Conservation (phyloP, 2,113 vertebrate species). For the Emydocephalus ijimae region DNA sequence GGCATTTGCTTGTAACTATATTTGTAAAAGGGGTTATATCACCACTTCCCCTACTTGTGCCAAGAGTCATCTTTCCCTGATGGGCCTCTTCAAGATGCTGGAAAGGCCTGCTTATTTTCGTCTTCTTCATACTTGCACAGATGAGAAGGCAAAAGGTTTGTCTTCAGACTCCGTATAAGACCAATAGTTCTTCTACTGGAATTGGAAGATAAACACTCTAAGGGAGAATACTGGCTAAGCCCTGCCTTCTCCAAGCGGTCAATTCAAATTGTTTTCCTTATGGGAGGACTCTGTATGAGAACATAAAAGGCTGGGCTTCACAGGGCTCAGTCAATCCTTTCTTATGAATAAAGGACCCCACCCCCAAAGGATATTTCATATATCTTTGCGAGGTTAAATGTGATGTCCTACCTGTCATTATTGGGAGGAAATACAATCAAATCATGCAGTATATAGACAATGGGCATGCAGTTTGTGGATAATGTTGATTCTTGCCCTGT, state of each 20-base stretch:
- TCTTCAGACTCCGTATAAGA: background rate
- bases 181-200: background rate
- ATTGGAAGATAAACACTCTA: background rate
- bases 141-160: background rate
- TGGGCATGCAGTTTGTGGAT: background rate
- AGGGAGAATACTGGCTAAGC: background rate
- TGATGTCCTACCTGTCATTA: background rate
- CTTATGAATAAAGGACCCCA: background rate
- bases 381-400: background rate
- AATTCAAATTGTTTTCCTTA: background rate
- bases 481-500: background rate
- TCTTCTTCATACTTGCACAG: background rate
- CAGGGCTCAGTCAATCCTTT: background rate
- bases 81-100: slow-evolving; percentile 22
- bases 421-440: background rate
- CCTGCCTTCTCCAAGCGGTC: background rate
- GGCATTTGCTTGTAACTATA: slow-evolving; percentile 13
- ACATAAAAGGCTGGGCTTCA: background rate
- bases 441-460: background rate
- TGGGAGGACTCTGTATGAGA: background rate
- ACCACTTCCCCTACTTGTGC: slow-evolving; percentile 19
- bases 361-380: background rate
- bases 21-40: slow-evolving; percentile 22
- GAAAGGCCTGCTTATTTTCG: background rate
- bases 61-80: slow-evolving; percentile 20